These are phyloP conservation scores for Platynereis dumerilii DNA, from an alignment of 2,888 invertebrate genomes.

Conservation along the genomic window DNA sequence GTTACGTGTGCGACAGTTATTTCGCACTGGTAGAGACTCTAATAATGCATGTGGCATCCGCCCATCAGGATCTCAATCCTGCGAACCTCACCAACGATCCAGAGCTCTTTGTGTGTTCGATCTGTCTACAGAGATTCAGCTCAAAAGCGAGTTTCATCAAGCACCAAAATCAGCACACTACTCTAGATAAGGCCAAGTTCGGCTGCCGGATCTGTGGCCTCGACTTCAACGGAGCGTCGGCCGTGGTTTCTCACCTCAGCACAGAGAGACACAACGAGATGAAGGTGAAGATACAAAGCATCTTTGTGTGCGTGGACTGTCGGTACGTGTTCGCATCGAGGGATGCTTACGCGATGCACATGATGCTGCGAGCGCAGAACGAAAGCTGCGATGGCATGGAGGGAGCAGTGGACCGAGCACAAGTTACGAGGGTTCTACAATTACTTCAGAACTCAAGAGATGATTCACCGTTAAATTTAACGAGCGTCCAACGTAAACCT, in stretches of 20 bases:
- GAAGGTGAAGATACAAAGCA: constrained; percentile 41
- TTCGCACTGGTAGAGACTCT: constrained; percentile 34
- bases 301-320: constrained; percentile 61
- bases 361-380: constrained; percentile 61
- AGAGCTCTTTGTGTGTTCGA: constrained; percentile 33
- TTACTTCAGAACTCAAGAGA: not conserved
- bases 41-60: constrained; percentile 37
- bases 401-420: not conserved
- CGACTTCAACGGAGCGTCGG: constrained; percentile 31
- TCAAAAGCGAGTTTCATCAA: constrained; percentile 34
- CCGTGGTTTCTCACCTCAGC: constrained; percentile 38
- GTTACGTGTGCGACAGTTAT: constrained; percentile 42
- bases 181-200: constrained; percentile 27
- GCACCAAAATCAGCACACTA: constrained; percentile 33
- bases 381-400: constrained; percentile 39
- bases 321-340: constrained; percentile 56
- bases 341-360: constrained; percentile 64
- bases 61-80: constrained; percentile 31
- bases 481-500: not conserved
- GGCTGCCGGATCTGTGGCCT: constrained; percentile 39
- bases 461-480: constrained; percentile 29
- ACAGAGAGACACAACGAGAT: constrained; percentile 39
- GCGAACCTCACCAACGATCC: constrained; percentile 13
- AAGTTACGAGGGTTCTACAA: not conserved
- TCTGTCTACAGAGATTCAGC: constrained; percentile 42